phyloP scores from a whole-genome alignment of 1,140 invertebrate species.

The Platyscapa corneri region DNA sequence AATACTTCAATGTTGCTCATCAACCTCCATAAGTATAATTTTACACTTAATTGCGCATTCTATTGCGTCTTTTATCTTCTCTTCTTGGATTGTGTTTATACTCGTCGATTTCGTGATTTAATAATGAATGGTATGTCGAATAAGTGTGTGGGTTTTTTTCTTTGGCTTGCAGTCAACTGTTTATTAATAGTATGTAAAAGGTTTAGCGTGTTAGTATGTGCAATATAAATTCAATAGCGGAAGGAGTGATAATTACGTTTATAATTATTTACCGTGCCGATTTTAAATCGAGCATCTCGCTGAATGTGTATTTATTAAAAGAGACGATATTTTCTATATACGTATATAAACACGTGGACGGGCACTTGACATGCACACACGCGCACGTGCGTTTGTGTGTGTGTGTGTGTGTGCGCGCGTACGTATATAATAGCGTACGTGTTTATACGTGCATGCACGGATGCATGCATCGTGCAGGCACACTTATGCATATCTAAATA shows the following conservation, averaged over 20 bases:
- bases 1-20: conserved; percentile 61
- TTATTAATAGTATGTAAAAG: conserved; percentile 14
- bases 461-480: not conserved
- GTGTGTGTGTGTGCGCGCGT: too few species aligned
- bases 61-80: not conserved
- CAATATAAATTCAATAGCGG: conserved; percentile 37
- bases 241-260: conserved; percentile 17
- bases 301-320: conserved; percentile 32
- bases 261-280: conserved; percentile 30
- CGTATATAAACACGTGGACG: not conserved
- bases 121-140: not conserved
- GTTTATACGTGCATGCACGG: not conserved
- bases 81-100: not conserved
- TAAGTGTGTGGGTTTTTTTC: not conserved
- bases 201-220: conserved; percentile 13
- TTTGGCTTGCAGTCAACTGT: conserved; percentile 1
- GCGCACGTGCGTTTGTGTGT: not conserved
- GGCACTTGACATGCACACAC: not conserved
- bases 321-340: conserved; percentile 40
- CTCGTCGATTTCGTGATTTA: not conserved
- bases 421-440: not conserved
- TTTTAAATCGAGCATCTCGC: not conserved
- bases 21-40: conserved; percentile 57
- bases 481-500: not conserved
- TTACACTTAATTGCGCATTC: not conserved